Conservation (phyloP, 2,797 vertebrate genomes). For the Acipenser transmontanus region DNA sequence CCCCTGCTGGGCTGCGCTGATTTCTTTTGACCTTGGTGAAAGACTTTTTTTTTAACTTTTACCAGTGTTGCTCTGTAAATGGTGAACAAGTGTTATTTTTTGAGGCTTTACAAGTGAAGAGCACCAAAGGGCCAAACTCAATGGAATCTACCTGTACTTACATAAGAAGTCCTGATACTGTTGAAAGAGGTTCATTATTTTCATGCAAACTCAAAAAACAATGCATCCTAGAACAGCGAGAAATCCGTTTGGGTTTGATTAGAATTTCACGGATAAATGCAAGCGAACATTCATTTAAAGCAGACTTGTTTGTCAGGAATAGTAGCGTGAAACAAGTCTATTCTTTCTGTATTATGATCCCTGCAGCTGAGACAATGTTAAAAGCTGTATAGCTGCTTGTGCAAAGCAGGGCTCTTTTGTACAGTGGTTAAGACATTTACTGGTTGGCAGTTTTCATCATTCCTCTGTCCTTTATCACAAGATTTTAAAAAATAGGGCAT, state of each 20-base stretch:
- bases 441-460: no score
- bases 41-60: not conserved
- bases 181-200: slow-evolving; percentile 39
- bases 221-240: slow-evolving; percentile 35
- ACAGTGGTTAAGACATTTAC: no score
- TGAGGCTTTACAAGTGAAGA: no score
- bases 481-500: no score
- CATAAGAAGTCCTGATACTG: slow-evolving; percentile 38
- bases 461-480: no score
- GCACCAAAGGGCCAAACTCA: no score
- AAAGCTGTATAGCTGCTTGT: no score
- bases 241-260: slow-evolving; percentile 31
- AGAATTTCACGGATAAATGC: slow-evolving; percentile 49
- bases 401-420: no score
- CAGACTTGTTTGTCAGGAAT: slow-evolving; percentile 28
- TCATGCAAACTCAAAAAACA: slow-evolving; percentile 35
- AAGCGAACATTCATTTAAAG: slow-evolving; percentile 38
- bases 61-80: no score
- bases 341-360: slow-evolving; percentile 2
- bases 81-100: not conserved
- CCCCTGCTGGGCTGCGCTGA: not conserved
- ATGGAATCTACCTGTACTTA: slow-evolving; percentile 23
- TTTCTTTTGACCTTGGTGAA: not conserved
- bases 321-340: slow-evolving; percentile 21
- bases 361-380: no score